phyloP scores from a whole-genome alignment of 1,140 invertebrate species.

The Drosophila aff. region DNA sequence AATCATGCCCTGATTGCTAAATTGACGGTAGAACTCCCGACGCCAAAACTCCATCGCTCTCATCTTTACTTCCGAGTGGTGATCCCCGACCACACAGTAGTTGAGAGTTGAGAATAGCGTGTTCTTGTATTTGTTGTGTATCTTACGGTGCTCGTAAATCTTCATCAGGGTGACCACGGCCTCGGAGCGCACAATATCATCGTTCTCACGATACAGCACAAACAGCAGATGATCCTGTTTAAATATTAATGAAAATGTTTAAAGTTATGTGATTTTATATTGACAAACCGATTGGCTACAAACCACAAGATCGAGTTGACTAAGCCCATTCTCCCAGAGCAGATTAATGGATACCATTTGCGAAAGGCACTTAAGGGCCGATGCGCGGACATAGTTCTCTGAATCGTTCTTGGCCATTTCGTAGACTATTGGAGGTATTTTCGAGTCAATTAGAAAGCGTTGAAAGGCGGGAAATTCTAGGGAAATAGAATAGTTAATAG shows the following conservation, averaged over 20 bases:
- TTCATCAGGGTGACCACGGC: conserved; percentile 88
- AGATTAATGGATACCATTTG: conserved; percentile 88
- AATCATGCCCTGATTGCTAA: conserved; percentile 91
- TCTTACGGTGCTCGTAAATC: conserved; percentile 88
- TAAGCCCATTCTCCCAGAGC: conserved; percentile 89
- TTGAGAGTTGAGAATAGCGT: conserved; percentile 87
- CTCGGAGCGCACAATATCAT: conserved; percentile 91
- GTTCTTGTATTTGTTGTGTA: conserved; percentile 85
- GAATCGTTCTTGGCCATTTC: conserved; percentile 88
- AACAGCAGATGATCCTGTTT: conserved; percentile 88
- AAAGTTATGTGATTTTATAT: background rate
- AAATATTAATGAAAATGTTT: background rate
- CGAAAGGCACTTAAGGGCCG: conserved; percentile 89
- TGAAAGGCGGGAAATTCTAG: conserved; percentile 92
- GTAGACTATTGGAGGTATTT: conserved; percentile 88
- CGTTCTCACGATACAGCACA: conserved; percentile 89
- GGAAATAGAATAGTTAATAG: conserved; percentile 12
- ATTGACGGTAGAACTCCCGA: conserved; percentile 87
- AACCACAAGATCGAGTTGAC: conserved; percentile 88
- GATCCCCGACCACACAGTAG: conserved; percentile 88
- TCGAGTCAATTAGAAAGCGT: conserved; percentile 88
- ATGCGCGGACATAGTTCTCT: conserved; percentile 90
- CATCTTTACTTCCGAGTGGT: conserved; percentile 92
- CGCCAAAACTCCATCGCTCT: conserved; percentile 90
- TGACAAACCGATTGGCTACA: conserved; percentile 40